Evolutionary conservation across 1,140 invertebrate genomes (phyloP), one percentile per base, ranked within the genome.

Genomic region (Solen grandis): DNA sequence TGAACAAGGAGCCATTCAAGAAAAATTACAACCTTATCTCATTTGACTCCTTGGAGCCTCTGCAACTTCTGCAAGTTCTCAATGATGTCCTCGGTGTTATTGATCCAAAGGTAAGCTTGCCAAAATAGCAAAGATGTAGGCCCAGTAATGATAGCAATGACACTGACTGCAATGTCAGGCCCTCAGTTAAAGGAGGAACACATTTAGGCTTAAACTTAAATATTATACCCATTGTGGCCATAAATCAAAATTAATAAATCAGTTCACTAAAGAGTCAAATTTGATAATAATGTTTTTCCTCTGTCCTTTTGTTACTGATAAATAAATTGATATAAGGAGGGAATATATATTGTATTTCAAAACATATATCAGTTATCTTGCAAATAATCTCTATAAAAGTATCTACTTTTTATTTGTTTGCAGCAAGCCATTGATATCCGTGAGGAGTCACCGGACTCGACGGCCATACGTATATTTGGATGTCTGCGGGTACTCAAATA

Each of bases 1-100:
- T 97, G 79, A 96, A 96, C 90, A 95, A 95, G 87, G 92, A 94
- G 59, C 94, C 95, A 10, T 95, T 97, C 84, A 94, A 94, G 66
- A 95, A 95, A 86, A 96, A 95, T 86, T 96, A 95, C 84, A 97
- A 96, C 87, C 91, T 97, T 65, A 96, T 97, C 84, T 95, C 95
- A 77, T 97, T 97, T 92, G 96, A 97, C 93, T 94, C 95, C n/a
- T 90, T 97, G 55, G 94, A 94, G 76, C 94, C 95, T 33, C 94
- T 96, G 66, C 94, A 96, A 86, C 91, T 97, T 59, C 88, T 97
- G 60, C 96, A 97, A 92, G 91, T 95, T 74, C 88, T 96, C 2
- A 95, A 93, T 84, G 94, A 96, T 93, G 93, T 96, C 0, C 92
- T 96, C 74, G 92, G 93, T 14, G 94, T 94, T 86, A 94, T 96